Percentiles rank a stretch among this genome's conserved stretches.
These are phyloP conservation scores for Trisateles emortualis DNA, from an alignment of 2,888 invertebrate species.

Conservation along the genomic window DNA sequence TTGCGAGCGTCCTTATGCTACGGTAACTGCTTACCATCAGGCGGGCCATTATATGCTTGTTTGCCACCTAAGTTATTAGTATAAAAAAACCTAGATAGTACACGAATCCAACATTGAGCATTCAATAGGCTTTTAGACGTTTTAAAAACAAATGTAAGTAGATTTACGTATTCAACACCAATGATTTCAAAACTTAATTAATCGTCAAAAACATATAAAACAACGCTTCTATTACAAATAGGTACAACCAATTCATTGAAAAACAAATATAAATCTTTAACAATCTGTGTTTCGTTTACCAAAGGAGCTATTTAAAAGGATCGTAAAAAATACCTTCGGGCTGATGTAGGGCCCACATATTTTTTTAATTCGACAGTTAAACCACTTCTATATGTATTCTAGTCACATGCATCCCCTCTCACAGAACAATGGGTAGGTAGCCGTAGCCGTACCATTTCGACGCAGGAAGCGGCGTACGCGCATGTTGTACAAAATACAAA, in stretches of 20 bases:
- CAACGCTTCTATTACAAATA: slow-evolving; percentile 8
- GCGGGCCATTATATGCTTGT: too few species aligned
- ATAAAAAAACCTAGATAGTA: too few species aligned
- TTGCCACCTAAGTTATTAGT: too few species aligned
- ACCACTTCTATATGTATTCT: slow-evolving; percentile 69
- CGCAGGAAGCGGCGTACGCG: slow-evolving; percentile 84
- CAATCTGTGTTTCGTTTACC: slow-evolving; percentile 42
- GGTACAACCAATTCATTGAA: slow-evolving; percentile 12
- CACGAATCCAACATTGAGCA: too few species aligned
- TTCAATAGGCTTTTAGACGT: too few species aligned
- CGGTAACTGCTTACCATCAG: too few species aligned
- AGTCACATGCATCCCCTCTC: slow-evolving; percentile 78
- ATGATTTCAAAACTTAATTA: not conserved
- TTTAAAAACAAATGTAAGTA: not conserved
- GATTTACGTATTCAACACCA: slow-evolving; percentile 15
- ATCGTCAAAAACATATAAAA: slow-evolving; percentile 11
- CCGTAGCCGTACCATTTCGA: slow-evolving; percentile 81
- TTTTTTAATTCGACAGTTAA: slow-evolving; percentile 72
- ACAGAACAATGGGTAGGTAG: slow-evolving; percentile 81
- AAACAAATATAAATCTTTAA: slow-evolving; percentile 28
- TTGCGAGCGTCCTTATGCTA: too few species aligned
- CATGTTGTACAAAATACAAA: slow-evolving; percentile 79
- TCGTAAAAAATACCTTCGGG: slow-evolving; percentile 32
- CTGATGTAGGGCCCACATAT: slow-evolving; percentile 50
- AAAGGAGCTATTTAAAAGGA: slow-evolving; percentile 41